Base-by-base conservation (phyloP, 2,797 vertebrate species). In the Eupleurogrammus muticus region DNA sequence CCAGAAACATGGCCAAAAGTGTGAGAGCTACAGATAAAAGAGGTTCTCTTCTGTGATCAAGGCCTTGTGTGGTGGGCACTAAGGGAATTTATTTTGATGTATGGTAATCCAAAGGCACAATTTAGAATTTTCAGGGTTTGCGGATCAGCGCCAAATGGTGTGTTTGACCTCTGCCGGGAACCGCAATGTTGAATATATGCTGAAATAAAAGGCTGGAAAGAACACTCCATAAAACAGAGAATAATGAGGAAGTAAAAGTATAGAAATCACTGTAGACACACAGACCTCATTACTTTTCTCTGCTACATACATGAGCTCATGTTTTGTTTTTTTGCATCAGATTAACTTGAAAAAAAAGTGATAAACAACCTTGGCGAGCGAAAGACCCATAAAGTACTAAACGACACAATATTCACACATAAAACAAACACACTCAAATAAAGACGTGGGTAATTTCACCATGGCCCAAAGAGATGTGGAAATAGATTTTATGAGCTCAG, bases 1-100 rank as follows among this genome's bases (percentile, higher is more conserved):
- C 92, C 89, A 93, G 90, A 92, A 91, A 93, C 90, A 91, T 67
- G 73, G 88, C 89, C 91, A 82, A 86, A 86, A 86, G 90, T 92
- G 92, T 91, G 92, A 92, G 90, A 78, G 88, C 88, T 68, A 74
- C 84, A 81, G 89, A 92, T 88, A 83, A 89, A 88, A 90, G 89
- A 89, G 75, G 77, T 81, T 83, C 75, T 74, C 79, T 85, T 75
- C 88, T 90, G 87, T 87, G 91, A 92, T 92, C 88, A 81, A 82
- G 87, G 83, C 80, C 73, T 81, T 50, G 68, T 90, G 92, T 59
- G 90, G 92, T 68, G 79, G 74, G 49, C 57, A 66, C 81, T 77
- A 82, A 87, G 87, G 84, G 87, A 87, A 87, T 82, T 88, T 88
- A 90, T 89, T 93, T 91, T 92, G 81, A 92, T 90, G 80, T 92